phyloP scores from a whole-genome alignment of 1,140 invertebrate genomes.

The Uloborus diversus region DNA sequence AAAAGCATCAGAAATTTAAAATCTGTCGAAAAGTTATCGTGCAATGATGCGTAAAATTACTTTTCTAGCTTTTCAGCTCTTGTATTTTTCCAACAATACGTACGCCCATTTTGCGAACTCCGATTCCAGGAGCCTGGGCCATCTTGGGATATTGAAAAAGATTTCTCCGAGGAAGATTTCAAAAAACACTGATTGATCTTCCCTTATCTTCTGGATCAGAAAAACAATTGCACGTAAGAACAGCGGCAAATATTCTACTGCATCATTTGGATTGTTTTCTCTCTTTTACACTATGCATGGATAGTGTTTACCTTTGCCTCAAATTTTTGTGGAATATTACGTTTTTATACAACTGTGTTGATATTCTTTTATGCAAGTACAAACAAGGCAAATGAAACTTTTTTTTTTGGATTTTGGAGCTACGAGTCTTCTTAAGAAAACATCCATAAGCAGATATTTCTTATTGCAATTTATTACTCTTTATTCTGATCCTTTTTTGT shows the following conservation, averaged over 20 bases:
- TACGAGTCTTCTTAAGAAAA: too few species aligned
- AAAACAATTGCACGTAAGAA: constrained; percentile 14
- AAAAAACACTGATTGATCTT: constrained; percentile 29
- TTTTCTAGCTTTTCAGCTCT: not conserved
- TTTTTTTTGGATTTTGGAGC: too few species aligned
- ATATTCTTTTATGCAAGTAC: too few species aligned
- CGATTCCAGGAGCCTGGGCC: not conserved
- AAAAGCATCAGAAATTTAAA: constrained; percentile 24
- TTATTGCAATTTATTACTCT: too few species aligned
- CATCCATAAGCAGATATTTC: too few species aligned
- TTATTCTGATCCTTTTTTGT: too few species aligned
- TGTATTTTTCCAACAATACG: not conserved
- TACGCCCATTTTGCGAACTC: constrained; percentile 10
- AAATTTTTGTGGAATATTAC: too few species aligned
- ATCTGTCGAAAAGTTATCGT: constrained; percentile 23
- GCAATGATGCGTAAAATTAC: constrained; percentile 38
- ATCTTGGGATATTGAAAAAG: constrained; percentile 33
- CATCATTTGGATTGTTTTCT: too few species aligned
- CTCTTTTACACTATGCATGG: too few species aligned
- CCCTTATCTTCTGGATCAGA: constrained; percentile 23
- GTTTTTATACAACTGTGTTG: too few species aligned
- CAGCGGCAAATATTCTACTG: not conserved
- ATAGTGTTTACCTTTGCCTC: too few species aligned
- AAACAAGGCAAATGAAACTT: too few species aligned
- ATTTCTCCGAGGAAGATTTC: not conserved